Conservation (phyloP, 2,113 vertebrate genomes). For the Micronycteris hirsuta region DNA sequence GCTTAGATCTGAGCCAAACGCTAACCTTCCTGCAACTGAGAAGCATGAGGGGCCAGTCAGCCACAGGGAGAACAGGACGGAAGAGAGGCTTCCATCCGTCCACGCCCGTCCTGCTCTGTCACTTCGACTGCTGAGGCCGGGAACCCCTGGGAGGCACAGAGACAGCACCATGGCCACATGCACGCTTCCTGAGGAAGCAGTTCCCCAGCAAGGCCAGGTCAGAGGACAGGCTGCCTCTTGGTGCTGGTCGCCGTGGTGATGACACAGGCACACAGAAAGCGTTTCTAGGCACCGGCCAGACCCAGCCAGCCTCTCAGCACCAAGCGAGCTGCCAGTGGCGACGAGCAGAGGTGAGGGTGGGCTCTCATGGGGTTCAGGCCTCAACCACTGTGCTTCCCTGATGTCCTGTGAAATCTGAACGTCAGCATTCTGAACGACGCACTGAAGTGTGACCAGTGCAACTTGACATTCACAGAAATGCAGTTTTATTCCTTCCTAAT, state of each 20-base stretch:
- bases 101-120: background rate
- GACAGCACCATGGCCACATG: constrained; percentile 58
- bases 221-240: background rate
- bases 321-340: background rate
- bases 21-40: background rate
- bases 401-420: background rate
- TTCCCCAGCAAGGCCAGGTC: constrained; percentile 18
- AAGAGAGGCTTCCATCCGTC: background rate
- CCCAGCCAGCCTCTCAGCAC: constrained; percentile 47
- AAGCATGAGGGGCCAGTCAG: background rate
- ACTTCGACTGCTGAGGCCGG: background rate
- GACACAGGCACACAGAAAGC: constrained; percentile 62
- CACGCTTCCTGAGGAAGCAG: constrained; percentile 61
- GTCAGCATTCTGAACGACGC: background rate
- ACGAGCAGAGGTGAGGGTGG: background rate
- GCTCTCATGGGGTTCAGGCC: background rate
- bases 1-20: background rate
- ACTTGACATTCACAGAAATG: background rate
- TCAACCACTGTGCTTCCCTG: too few species aligned
- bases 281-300: constrained; percentile 65
- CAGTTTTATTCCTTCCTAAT: background rate
- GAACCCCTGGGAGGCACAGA: constrained; percentile 81
- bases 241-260: constrained; percentile 71
- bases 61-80: background rate
- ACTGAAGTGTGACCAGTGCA: background rate